Evolutionary conservation across 2,113 vertebrate genomes (phyloP).

Genomic region (Lepidothrix coronata): DNA sequence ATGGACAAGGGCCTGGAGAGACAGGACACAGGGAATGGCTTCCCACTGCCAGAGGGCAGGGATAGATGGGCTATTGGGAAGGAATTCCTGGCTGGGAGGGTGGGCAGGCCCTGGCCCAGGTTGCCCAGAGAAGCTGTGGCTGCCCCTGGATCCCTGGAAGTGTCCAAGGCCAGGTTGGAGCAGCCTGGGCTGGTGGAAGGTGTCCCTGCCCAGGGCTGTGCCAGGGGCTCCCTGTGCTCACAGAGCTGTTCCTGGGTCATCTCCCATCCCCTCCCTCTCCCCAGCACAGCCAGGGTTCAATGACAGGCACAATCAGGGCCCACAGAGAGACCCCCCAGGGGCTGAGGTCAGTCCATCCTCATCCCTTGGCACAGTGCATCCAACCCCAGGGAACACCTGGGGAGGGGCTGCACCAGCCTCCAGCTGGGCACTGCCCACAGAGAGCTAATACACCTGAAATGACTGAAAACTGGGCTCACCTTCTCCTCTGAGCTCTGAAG

Average conservation of each 20-base stretch:
- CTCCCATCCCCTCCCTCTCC: neutral
- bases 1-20: neutral
- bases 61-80: neutral
- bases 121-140: neutral
- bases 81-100: neutral
- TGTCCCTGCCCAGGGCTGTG: neutral
- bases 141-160: neutral
- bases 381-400: fast-evolving
- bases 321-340: fast-evolving
- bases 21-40: neutral
- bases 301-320: neutral
- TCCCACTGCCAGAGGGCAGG: neutral
- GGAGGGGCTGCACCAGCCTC: neutral
- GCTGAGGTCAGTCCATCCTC: neutral
- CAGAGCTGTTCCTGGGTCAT: fast-evolving
- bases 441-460: neutral
- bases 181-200: neutral
- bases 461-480: neutral
- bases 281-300: neutral
- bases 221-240: neutral
- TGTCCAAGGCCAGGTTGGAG: neutral
- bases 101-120: neutral
- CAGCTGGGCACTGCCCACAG: fast-evolving
- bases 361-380: neutral
- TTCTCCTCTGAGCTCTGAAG: neutral